phyloP scores from a whole-genome alignment of 2,113 vertebrate species.

The Paraplagusia blochii region DNA sequence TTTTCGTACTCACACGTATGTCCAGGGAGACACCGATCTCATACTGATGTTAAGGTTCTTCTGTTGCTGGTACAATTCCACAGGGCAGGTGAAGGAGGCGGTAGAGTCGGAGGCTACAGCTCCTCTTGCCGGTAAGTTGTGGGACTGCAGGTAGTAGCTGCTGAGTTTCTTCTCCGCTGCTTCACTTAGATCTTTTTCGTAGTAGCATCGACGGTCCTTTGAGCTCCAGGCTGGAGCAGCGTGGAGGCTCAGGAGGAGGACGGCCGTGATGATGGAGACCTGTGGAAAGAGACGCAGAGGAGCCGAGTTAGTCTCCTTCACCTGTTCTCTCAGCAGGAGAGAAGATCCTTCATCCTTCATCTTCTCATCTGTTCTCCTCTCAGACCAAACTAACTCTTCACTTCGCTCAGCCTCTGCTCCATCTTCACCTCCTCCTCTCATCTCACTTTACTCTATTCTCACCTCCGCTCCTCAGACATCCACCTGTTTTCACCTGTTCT shows the following conservation, averaged over 20 bases:
- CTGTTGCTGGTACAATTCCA: not conserved
- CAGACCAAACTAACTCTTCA: too few relatives aligned
- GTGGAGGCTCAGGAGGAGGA: conserved; percentile 17
- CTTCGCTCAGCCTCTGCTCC: not conserved
- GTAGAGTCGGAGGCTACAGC: not conserved
- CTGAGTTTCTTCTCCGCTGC: conserved; percentile 20
- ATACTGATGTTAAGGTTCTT: conserved; percentile 8
- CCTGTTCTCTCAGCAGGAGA: not conserved
- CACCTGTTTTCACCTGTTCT: not conserved
- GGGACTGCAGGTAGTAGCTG: conserved; percentile 5
- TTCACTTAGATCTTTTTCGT: conserved; percentile 1
- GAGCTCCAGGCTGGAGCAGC: conserved; percentile 1
- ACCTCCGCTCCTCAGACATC: not conserved
- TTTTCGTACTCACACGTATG: conserved; percentile 61
- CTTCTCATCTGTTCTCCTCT: not conserved
- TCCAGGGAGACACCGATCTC: conserved; percentile 87
- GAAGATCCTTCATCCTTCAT: not conserved
- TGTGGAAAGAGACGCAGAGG: conserved; percentile 18
- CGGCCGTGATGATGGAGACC: conserved; percentile 19
- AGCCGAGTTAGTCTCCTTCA: too few relatives aligned
- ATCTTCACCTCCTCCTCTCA: not conserved
- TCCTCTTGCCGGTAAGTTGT: fast-evolving
- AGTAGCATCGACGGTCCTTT: conserved; percentile 21
- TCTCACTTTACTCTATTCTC: too few relatives aligned
- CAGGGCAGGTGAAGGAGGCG: conserved; percentile 15